These are phyloP conservation scores for Coelinius sp. DNA, from an alignment of 2,888 invertebrate genomes.

Conservation along the genomic window DNA sequence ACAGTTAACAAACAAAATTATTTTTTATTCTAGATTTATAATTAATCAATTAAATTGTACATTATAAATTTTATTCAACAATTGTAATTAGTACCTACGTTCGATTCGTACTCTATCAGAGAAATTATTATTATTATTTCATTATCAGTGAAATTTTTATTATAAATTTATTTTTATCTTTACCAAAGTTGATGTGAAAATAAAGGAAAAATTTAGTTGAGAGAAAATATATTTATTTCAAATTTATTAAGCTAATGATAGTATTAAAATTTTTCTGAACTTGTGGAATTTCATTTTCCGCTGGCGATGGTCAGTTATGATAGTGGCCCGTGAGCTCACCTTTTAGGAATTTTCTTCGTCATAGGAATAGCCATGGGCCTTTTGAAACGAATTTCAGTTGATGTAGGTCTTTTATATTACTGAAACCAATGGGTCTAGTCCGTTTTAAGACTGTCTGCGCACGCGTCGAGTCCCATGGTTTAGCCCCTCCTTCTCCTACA, in stretches of 20 bases:
- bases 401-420: too few relatives aligned
- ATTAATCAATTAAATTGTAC: neutral
- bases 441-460: too few relatives aligned
- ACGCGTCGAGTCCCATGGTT: too few relatives aligned
- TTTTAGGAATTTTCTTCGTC: too few relatives aligned
- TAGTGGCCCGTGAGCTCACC: too few relatives aligned
- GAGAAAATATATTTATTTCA: neutral
- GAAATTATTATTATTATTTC: neutral
- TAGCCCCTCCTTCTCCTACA: too few relatives aligned
- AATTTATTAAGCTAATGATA: neutral
- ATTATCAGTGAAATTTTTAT: constrained; percentile 1
- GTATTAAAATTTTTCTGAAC: too few relatives aligned
- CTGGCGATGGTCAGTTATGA: too few relatives aligned
- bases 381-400: too few relatives aligned
- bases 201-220: neutral
- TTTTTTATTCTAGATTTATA: neutral
- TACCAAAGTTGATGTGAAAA: neutral
- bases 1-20: neutral
- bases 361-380: too few relatives aligned
- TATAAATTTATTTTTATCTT: neutral
- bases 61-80: neutral
- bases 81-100: neutral
- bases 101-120: neutral
- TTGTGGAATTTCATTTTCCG: too few relatives aligned
- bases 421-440: too few relatives aligned